Evolutionary conservation across 2,888 invertebrate species (phyloP), one percentile per base, ranked within the genome.

Genomic region (Clitarchus hookeri): DNA sequence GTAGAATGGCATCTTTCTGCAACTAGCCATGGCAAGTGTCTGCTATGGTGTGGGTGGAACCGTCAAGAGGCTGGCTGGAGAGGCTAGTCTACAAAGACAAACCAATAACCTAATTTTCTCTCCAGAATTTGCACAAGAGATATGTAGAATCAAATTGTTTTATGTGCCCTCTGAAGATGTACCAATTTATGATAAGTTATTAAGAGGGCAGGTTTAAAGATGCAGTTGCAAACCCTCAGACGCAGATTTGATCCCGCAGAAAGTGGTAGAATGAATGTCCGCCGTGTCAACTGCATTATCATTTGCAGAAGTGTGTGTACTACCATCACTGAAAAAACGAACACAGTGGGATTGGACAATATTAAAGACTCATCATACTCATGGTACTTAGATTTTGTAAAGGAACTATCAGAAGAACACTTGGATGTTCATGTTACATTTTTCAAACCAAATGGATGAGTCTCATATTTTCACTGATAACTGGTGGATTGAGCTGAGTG

Each of bases 1-100:
- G 87, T 84, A n/a, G 87, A 87, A 78, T 87, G 87, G 85, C 82
- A 85, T n/a, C n/a, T 85, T 87, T 85, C 83, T 83, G 83, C 85
- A 26, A 83, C 85, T 26, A 48, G 36, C 19, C 87, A 85, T 83
- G 87, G 85, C 12, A 85, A 77, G 85, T 19, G 26, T 83, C 12
- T 83, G 85, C 80, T 82, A 86, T 44, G 86, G n/a, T n/a, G n/a
- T n/a, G n/a, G n/a, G n/a, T n/a, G n/a, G 85, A 23, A 80, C 83
- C 48, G 54, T 80, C 26, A 86, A 86, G 80, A n/a, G 85, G 25
- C 83, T 44, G 36, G 48, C 44, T 25, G 27, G 26, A 80, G 86
- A 83, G 78, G 86, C 86, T 13, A 85, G 86, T 85, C 82, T 85
- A 19, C 85, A 86, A 85, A 19, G 83, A 23, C 86, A 27, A 77